phyloP scores from a whole-genome alignment of 2,888 invertebrate species.

The Argynnis bischoffii region DNA sequence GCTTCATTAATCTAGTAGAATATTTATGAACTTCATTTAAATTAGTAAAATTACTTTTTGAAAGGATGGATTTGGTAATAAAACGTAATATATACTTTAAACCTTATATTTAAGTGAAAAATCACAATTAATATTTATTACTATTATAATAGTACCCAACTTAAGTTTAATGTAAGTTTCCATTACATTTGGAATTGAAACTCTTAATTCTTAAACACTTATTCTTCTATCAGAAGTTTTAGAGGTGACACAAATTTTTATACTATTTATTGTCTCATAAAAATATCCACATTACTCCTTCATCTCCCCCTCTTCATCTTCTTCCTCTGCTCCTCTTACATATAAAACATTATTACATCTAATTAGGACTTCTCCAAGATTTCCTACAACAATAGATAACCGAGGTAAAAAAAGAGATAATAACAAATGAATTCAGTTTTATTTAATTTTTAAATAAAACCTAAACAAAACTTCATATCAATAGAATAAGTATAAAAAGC shows the following conservation, averaged over 20 bases:
- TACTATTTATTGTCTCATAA: conserved; percentile 1
- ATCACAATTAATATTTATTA: conserved; percentile 19
- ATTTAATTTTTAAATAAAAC: neutral
- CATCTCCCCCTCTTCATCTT: conserved; percentile 98
- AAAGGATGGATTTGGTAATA: neutral
- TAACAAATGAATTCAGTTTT: neutral
- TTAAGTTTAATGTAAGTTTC: conserved; percentile 9
- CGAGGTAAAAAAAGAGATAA: neutral
- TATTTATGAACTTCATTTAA: too few species aligned
- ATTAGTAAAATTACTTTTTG: too few species aligned
- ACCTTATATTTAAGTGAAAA: conserved; percentile 38
- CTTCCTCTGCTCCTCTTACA: conserved; percentile 96
- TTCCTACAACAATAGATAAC: conserved; percentile 75
- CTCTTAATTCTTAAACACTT: conserved; percentile 17
- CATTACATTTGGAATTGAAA: conserved; percentile 1
- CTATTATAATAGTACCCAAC: conserved; percentile 4
- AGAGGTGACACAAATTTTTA: neutral
- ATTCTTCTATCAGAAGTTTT: neutral
- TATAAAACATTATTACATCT: conserved; percentile 98
- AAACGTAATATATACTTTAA: conserved; percentile 17
- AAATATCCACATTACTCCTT: conserved; percentile 84
- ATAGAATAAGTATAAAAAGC: too few species aligned
- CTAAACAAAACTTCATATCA: too few species aligned
- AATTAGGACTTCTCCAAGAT: conserved; percentile 97
- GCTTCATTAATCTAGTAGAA: too few species aligned